phyloP scores from a whole-genome alignment of 1,140 invertebrate species.

The Euura saliciscinereae region DNA sequence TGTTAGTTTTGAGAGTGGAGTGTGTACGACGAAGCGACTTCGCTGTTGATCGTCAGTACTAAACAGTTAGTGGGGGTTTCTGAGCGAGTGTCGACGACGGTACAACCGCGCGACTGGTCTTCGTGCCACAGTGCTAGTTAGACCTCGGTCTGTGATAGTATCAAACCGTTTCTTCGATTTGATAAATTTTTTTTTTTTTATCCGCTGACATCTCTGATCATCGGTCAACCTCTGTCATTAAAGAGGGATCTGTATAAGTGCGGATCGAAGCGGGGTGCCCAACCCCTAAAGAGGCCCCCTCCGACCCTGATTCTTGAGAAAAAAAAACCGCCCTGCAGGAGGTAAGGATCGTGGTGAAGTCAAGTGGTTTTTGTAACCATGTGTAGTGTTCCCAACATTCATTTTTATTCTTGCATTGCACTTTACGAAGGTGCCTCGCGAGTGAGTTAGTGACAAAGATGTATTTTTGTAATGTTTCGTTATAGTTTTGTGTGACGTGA shows the following conservation, averaged over 20 bases:
- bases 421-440: neutral
- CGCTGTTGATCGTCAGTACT: neutral
- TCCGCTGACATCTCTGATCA: no score
- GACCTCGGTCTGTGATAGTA: conserved; percentile 56
- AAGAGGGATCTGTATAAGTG: no score
- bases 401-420: no score
- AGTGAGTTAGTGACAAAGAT: conserved; percentile 1
- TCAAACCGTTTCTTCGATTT: conserved; percentile 20
- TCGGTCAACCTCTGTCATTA: no score
- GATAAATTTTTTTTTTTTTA: neutral
- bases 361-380: no score
- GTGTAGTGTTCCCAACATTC: no score
- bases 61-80: conserved; percentile 13
- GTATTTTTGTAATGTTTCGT: neutral
- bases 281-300: no score
- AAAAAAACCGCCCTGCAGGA: neutral
- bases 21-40: neutral
- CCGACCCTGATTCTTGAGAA: no score
- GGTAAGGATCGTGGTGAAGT: neutral
- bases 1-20: neutral
- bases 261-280: no score
- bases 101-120: conserved; percentile 19
- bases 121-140: conserved; percentile 57
- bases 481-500: no score
- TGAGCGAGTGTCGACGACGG: conserved; percentile 32